These are phyloP conservation scores for Branchinecta lynchi DNA, from an alignment of 1,140 invertebrate species.

Conservation along the genomic window DNA sequence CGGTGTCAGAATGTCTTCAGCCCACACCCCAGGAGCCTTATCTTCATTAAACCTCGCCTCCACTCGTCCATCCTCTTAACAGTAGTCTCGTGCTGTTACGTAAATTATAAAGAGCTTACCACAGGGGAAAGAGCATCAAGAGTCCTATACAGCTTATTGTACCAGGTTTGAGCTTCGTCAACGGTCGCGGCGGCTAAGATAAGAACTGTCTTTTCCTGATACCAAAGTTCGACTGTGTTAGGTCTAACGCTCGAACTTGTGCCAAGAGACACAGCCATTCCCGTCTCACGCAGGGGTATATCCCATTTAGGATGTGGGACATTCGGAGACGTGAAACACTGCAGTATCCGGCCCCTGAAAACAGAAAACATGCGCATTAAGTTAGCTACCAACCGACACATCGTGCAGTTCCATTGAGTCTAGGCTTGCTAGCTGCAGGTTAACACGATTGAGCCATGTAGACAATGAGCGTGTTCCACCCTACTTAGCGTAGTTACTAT, in stretches of 20 bases:
- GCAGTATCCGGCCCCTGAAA: not conserved
- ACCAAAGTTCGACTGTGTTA: slow-evolving; percentile 1
- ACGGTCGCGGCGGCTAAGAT: not conserved
- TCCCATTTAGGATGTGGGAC: not conserved
- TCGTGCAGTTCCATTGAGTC: no score
- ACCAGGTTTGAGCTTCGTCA: not conserved
- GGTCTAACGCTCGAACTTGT: not conserved
- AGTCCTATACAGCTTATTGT: not conserved
- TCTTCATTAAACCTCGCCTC: no score
- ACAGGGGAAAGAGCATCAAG: slow-evolving; percentile 5
- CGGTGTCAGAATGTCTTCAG: no score
- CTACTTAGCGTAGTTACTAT: no score
- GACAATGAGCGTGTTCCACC: no score
- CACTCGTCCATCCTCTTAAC: no score
- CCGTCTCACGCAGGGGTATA: not conserved
- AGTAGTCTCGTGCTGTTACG: no score
- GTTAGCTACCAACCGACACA: no score
- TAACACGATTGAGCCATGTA: no score
- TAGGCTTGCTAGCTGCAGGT: no score
- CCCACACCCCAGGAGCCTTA: no score
- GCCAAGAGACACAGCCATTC: not conserved
- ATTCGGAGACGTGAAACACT: not conserved
- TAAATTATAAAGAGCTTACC: not conserved
- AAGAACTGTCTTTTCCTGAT: not conserved
- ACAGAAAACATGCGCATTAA: not conserved